Percentiles rank a stretch among this genome's conserved stretches.
Evolutionary conservation across 2,888 invertebrate species (phyloP).

Genomic region (Physocephala rufipes): DNA sequence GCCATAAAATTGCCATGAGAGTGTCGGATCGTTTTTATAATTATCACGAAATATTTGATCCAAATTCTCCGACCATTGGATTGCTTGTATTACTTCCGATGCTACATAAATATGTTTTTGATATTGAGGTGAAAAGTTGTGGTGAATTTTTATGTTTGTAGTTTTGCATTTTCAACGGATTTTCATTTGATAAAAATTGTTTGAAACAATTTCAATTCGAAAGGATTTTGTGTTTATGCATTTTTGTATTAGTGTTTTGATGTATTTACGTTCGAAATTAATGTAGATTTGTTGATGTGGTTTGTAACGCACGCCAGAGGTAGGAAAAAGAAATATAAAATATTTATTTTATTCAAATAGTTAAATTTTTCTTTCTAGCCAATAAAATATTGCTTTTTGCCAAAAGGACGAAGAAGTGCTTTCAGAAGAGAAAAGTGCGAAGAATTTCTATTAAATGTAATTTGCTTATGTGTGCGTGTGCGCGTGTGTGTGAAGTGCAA

Average conservation of each 20-base stretch:
- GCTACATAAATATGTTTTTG: conserved; percentile 69
- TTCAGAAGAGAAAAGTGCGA: not conserved
- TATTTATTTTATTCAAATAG: conserved; percentile 17
- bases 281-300: conserved; percentile 28
- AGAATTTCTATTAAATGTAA: not conserved
- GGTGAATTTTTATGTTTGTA: not conserved
- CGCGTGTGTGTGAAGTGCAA: not conserved
- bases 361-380: not conserved
- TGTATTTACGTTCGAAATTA: conserved; percentile 25
- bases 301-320: conserved; percentile 5
- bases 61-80: conserved; percentile 94
- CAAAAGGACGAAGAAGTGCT: not conserved
- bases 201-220: too few species aligned
- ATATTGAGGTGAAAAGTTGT: conserved; percentile 38
- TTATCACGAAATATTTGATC: conserved; percentile 90
- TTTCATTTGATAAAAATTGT: too few species aligned
- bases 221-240: conserved; percentile 4
- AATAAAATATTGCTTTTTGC: conserved; percentile 13
- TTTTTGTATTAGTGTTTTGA: conserved; percentile 4
- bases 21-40: conserved; percentile 83
- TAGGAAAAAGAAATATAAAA: conserved; percentile 15
- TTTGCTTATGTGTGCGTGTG: conserved; percentile 7
- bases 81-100: conserved; percentile 86
- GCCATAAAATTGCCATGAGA: conserved; percentile 98
- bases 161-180: conserved; percentile 13